These are phyloP conservation scores for Lithophane socia DNA, from an alignment of 2,888 invertebrate species.

Conservation along the genomic window DNA sequence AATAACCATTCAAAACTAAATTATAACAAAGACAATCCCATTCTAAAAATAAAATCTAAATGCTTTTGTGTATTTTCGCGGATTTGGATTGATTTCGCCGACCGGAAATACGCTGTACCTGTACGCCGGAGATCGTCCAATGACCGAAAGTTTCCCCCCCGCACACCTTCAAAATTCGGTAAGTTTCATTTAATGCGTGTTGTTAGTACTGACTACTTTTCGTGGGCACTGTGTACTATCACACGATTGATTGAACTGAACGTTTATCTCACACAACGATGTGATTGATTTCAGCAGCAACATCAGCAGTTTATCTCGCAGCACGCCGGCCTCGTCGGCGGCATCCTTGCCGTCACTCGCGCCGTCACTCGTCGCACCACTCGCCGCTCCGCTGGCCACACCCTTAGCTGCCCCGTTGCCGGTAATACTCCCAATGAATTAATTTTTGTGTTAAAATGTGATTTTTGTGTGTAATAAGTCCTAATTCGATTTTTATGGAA, in stretches of 20 bases:
- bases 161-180: slow-evolving; percentile 31
- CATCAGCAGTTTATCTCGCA: slow-evolving; percentile 95
- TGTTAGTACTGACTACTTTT: slow-evolving; percentile 45
- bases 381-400: slow-evolving; percentile 79
- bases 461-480: not conserved
- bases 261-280: slow-evolving; percentile 51
- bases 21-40: not conserved
- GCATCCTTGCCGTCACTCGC: slow-evolving; percentile 75
- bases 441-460: not conserved
- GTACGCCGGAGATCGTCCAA: slow-evolving; percentile 22
- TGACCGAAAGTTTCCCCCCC: not conserved
- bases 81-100: slow-evolving; percentile 33
- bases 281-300: slow-evolving; percentile 90
- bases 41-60: slow-evolving; percentile 22
- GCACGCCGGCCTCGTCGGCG: slow-evolving; percentile 90
- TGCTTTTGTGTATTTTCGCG: slow-evolving; percentile 44
- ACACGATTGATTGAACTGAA: slow-evolving; percentile 21
- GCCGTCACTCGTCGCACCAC: slow-evolving; percentile 77
- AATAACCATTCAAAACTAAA: not conserved
- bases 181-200: slow-evolving; percentile 30
- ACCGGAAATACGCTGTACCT: slow-evolving; percentile 20
- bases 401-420: slow-evolving; percentile 76
- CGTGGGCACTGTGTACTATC: slow-evolving; percentile 25
- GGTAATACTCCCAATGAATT: slow-evolving; percentile 65
- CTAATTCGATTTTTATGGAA: not conserved